Evolutionary conservation across 1,140 invertebrate species (phyloP), one percentile per base, ranked within the genome.

Genomic region (Drosophila bifasciata): DNA sequence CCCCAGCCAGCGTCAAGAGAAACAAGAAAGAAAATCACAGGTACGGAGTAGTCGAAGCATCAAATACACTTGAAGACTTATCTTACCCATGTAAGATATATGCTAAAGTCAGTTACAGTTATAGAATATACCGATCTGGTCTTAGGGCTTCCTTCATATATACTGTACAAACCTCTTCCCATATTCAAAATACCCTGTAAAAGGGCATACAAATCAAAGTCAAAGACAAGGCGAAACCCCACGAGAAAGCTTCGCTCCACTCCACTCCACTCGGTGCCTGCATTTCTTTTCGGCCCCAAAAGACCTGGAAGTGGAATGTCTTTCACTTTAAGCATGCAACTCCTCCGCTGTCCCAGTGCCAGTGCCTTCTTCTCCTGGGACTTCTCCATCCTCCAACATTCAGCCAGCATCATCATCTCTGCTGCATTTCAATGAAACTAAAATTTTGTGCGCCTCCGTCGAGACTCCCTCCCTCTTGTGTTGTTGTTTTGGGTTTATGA

Each of bases 371-470:
- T 13, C 32, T 36, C 32, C 32, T 36, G 32, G 32, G 32, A 36
- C 9, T 13, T 13, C 32, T 11, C 32, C 32, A 5, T 13, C 11
- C 32, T 36, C 44, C 43, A 49, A 48, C 41, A n/a, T 43, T 16
- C 28, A 32, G 13, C 44, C 21, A 19, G 39, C 50, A 40, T 62
- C 60, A 46, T 62, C 73, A 61, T 53, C 66, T 46, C 51, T 50
- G 69, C 58, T 74, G 81, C 68, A 80, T 88, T 86, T 88, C 83
- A 83, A 76, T 88, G 83, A 76, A 86, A 81, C 79, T 64, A 83
- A 70, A 86, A 88, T 62, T 61, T 80, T 66, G n/a, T 50, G 51
- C 46, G 46, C 39, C 61, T 25, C 15, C 15, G 13, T 11, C 41
- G 23, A 52, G 16, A 28, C 8, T 39, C 40, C 58, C 9, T 39